Percentiles rank a stretch among this genome's conserved stretches.
Conservation (phyloP, 30 jellyfish, hydroid and myxozoan genomes). For the Hydra vulgaris region DNA sequence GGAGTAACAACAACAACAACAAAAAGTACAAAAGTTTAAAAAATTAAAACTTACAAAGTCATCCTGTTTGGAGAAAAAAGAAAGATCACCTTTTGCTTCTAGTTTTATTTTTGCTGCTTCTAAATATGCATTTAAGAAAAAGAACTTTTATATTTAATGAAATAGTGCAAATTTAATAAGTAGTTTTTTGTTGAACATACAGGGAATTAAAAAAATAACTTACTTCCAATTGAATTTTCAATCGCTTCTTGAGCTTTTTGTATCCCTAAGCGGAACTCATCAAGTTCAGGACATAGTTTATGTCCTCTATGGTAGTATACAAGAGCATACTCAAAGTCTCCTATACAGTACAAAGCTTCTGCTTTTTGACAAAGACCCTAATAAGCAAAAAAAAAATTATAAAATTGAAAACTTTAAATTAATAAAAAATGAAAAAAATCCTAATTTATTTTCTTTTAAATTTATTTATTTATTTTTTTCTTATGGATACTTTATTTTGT, state of each 20-base stretch:
- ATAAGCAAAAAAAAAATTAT: neutral
- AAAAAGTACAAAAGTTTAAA: too few species aligned
- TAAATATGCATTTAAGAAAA: neutral
- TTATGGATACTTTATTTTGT: too few species aligned
- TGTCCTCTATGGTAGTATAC: slow-evolving; percentile 92
- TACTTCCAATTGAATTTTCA: slow-evolving; percentile 94
- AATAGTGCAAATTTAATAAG: too few species aligned
- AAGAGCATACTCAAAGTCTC: slow-evolving; percentile 90
- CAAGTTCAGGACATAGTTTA: slow-evolving; percentile 81
- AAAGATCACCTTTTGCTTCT: slow-evolving; percentile 85
- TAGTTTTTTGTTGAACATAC: too few species aligned
- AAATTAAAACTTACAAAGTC: slow-evolving; percentile 42
- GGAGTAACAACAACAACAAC: too few species aligned
- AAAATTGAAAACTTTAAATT: too few species aligned
- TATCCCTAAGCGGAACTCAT: slow-evolving; percentile 84
- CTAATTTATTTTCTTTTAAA: too few species aligned
- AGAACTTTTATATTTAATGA: neutral
- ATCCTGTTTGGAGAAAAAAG: slow-evolving; percentile 83
- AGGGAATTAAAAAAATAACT: slow-evolving; percentile 4
- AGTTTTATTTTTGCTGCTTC: slow-evolving; percentile 91
- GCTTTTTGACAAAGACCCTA: slow-evolving; percentile 91
- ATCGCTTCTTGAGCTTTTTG: slow-evolving; percentile 97
- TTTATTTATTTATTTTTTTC: too few species aligned
- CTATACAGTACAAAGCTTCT: slow-evolving; percentile 91
- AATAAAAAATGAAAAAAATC: neutral